Conservation (phyloP, 2,113 vertebrate genomes). For the Amphiprion ocellaris region DNA sequence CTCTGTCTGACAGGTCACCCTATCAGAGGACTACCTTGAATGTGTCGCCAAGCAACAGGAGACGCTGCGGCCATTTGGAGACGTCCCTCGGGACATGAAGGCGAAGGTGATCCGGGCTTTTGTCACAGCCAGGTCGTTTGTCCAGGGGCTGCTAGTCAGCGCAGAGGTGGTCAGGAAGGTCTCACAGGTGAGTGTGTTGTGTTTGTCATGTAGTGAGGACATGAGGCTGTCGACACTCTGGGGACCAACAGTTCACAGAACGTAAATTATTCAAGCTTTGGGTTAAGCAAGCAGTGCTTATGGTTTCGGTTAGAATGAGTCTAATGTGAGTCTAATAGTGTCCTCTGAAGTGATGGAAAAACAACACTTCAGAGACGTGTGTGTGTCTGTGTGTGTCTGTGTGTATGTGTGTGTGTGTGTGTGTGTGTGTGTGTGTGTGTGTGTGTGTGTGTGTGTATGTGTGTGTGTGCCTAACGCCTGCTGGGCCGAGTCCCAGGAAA, state of each 20-base stretch:
- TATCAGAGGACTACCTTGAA: conserved; percentile 93
- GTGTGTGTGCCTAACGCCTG: conserved; percentile 6
- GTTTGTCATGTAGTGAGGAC: neutral
- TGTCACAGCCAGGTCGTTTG: conserved; percentile 90
- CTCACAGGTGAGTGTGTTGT: conserved; percentile 86
- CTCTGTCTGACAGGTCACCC: conserved; percentile 65
- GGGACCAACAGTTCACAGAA: neutral
- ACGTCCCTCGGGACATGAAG: conserved; percentile 90
- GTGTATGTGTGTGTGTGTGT: conserved; percentile 1
- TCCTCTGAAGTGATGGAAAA: conserved; percentile 24
- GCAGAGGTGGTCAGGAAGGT: conserved; percentile 91
- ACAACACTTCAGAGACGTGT: neutral
- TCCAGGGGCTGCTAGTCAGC: conserved; percentile 90
- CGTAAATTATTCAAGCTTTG: neutral
- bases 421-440: conserved; percentile 10
- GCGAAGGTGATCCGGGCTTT: conserved; percentile 89
- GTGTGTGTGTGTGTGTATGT: neutral
- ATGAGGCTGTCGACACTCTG: neutral
- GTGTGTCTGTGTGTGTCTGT: too few relatives aligned
- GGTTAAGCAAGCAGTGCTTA: conserved; percentile 1
- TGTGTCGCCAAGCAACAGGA: conserved; percentile 93
- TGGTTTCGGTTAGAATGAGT: neutral
- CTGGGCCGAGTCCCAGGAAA: conserved; percentile 37
- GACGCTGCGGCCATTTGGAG: conserved; percentile 91
- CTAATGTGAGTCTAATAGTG: conserved; percentile 5